Conservation (phyloP, 2,113 vertebrate species). For the Stegastes partitus region DNA sequence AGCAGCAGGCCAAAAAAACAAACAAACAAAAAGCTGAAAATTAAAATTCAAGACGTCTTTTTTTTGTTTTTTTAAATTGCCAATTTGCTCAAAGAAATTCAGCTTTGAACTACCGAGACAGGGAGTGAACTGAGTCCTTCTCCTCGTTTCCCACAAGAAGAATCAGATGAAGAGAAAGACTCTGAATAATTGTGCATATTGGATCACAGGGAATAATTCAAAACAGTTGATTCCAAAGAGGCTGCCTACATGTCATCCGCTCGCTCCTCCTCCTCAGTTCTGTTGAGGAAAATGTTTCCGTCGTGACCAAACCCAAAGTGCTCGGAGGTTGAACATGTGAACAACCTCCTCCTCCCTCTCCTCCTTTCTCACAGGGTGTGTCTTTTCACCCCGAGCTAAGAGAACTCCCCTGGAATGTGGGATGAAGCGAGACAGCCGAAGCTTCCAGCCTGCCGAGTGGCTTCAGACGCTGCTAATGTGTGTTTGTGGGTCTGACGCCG, state of each 20-base stretch:
- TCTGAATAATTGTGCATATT: background rate
- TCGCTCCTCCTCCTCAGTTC: constrained; percentile 6
- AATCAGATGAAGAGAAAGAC: background rate
- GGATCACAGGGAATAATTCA: background rate
- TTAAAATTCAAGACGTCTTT: no score
- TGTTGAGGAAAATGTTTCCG: constrained; percentile 21
- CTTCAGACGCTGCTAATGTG: constrained; percentile 19
- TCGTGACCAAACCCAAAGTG: constrained; percentile 3
- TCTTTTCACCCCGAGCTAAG: constrained; percentile 41
- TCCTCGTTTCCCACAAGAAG: background rate
- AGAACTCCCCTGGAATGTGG: constrained; percentile 57
- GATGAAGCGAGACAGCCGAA: constrained; percentile 15
- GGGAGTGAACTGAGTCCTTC: no score
- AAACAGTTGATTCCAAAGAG: background rate
- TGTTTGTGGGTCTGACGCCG: background rate
- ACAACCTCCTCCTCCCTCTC: constrained; percentile 6
- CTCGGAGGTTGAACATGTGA: background rate
- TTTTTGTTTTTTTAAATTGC: no score
- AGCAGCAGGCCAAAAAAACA: no score
- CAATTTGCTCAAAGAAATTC: no score
- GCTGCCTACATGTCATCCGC: background rate
- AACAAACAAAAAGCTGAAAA: no score
- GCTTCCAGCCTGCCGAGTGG: background rate
- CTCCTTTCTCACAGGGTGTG: constrained; percentile 50
- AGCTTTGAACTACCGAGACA: no score